Evolutionary conservation across 2,888 invertebrate species (phyloP).

Genomic region (Drosophila phalerata): DNA sequence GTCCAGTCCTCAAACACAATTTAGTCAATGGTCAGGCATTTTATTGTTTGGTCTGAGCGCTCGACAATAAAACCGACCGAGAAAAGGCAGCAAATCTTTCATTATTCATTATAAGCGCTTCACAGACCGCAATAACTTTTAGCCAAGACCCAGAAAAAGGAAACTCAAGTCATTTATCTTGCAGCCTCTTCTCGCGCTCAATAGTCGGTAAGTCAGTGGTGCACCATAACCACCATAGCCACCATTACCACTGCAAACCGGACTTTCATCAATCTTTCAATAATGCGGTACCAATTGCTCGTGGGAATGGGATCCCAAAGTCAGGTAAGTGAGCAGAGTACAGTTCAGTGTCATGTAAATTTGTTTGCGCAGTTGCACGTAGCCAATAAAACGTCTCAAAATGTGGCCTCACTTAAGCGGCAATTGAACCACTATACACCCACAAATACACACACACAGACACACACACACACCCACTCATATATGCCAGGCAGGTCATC

Average conservation of each 20-base stretch:
- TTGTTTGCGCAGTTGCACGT: conserved; percentile 80
- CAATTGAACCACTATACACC: conserved; percentile 57
- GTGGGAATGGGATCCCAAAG: conserved; percentile 9
- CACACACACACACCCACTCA: conserved; percentile 2
- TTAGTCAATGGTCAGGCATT: conserved; percentile 62
- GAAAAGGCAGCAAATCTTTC: conserved; percentile 71
- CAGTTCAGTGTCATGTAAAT: conserved; percentile 80
- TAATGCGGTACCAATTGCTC: conserved; percentile 65
- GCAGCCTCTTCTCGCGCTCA: conserved; percentile 22
- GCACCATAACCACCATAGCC: not conserved
- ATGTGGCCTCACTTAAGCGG: conserved; percentile 64
- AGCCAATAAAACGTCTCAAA: conserved; percentile 73
- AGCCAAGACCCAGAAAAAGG: conserved; percentile 22
- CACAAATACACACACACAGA: conserved; percentile 3
- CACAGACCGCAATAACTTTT: conserved; percentile 75
- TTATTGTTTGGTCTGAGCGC: conserved; percentile 66
- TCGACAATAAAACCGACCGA: conserved; percentile 62
- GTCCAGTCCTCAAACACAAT: conserved; percentile 57
- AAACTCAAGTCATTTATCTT: conserved; percentile 75
- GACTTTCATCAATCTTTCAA: conserved; percentile 80
- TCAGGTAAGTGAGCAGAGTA: conserved; percentile 52
- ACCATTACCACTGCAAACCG: conserved; percentile 2
- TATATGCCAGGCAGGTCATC: conserved; percentile 46
- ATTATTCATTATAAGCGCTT: conserved; percentile 76
- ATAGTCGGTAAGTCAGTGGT: conserved; percentile 50